Evolutionary conservation across 2,888 invertebrate species (phyloP).

Genomic region (Drosophila mimetica): DNA sequence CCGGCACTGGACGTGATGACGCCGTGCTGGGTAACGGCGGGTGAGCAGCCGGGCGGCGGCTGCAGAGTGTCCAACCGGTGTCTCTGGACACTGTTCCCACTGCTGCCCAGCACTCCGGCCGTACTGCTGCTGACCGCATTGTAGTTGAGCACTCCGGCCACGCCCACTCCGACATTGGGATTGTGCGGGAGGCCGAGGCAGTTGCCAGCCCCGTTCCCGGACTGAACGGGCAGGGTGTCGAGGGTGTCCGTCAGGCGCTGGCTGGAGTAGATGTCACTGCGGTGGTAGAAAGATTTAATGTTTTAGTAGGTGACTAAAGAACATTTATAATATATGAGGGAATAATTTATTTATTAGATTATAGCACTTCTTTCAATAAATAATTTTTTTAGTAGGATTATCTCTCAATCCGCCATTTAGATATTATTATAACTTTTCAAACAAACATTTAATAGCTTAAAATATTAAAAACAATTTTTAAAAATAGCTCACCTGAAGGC

Average conservation of each 20-base stretch:
- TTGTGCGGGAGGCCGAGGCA: slow-evolving; percentile 83
- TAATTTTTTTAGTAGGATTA: too few relatives aligned
- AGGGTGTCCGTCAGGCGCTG: slow-evolving; percentile 83
- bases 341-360: too few relatives aligned
- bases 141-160: slow-evolving; percentile 63
- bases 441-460: too few relatives aligned
- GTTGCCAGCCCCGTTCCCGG: slow-evolving; percentile 74
- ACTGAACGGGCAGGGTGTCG: slow-evolving; percentile 81
- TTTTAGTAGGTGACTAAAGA: not conserved
- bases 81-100: slow-evolving; percentile 72
- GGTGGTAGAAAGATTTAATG: not conserved
- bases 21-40: slow-evolving; percentile 80
- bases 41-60: slow-evolving; percentile 81
- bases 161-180: slow-evolving; percentile 62
- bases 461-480: not conserved
- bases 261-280: slow-evolving; percentile 84
- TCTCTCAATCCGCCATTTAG: too few relatives aligned
- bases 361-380: too few relatives aligned
- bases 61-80: slow-evolving; percentile 83
- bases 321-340: too few relatives aligned
- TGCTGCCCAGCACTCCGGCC: slow-evolving; percentile 78
- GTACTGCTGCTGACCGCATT: slow-evolving; percentile 82
- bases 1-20: slow-evolving; percentile 81
- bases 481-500: slow-evolving; percentile 87
- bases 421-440: too few relatives aligned